Evolutionary conservation across 2,797 vertebrate genomes (phyloP), one percentile per base, ranked within the genome.

Genomic region (Halcyon smyrnensis): DNA sequence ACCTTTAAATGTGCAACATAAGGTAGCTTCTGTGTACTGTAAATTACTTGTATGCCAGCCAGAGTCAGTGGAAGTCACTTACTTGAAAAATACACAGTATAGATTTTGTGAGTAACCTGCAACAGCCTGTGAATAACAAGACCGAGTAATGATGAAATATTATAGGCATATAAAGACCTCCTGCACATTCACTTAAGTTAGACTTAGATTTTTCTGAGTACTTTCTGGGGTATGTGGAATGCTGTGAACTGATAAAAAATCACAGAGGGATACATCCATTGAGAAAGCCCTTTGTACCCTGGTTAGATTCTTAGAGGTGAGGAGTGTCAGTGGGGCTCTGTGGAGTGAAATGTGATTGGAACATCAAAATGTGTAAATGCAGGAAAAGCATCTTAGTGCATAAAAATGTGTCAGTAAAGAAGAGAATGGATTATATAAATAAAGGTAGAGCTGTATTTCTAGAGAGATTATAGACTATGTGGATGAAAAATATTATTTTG

Each of bases 271-370:
- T 32, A 1, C 4, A 15, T 64, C 21, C 11, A 8, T 8, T 65
- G 56, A 48, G 43, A 88, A 81, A 88, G 27, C 6, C 18, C 54
- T 77, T 60, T 64, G 53, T 57, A 18, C 6, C 5, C 34, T 36
- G 7, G 11, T 60, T 45, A 32, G 7, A 13, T 76, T 63, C 25
- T 68, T 39, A 36, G 28, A 46, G 12, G 9, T 1, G 2, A 84
- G 51, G 17, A 28, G 27, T 0, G 1, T n/a, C 5, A 2, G 10
- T 53, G 36, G 24, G 54, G 30, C 24, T 77, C 36, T 2, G 1
- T 14, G 17, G 64, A 60, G 43, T 60, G 67, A 90, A 90, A 93
- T 32, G 43, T 13, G 27, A 48, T 62, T 34, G 75, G 14, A 80
- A n/a, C 0, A 2, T 60, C 39, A n/a, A n/a, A 77, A 70, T 25